Percentiles rank a stretch among this genome's conserved stretches.
phyloP scores from a whole-genome alignment of 2,797 vertebrate species.

The Sebastes trivittatus region DNA sequence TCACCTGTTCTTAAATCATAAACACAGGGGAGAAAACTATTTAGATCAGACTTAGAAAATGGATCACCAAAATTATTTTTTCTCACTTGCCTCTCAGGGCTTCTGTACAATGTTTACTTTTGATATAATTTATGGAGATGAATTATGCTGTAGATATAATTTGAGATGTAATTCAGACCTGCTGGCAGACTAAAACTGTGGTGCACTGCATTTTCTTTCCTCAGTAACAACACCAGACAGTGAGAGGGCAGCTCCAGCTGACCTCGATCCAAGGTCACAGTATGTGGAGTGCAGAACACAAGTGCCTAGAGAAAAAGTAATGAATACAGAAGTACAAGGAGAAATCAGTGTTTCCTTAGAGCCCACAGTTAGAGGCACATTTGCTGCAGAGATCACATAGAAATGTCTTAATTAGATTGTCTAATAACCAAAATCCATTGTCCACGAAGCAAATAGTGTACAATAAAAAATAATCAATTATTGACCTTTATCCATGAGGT shows the following conservation, averaged over 20 bases:
- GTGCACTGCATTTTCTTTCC: slow-evolving; percentile 76
- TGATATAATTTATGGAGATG: background rate
- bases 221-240: slow-evolving; percentile 79
- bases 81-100: background rate
- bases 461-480: background rate
- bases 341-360: background rate
- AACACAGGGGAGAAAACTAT: background rate
- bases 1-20: background rate
- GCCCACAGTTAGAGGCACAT: background rate
- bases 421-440: background rate
- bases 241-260: slow-evolving; percentile 23
- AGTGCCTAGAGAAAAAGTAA: slow-evolving; percentile 54
- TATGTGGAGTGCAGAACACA: slow-evolving; percentile 71
- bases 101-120: background rate
- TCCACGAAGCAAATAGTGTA: background rate
- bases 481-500: background rate
- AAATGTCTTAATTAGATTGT: background rate
- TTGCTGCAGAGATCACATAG: background rate
- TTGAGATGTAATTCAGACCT: slow-evolving; percentile 63
- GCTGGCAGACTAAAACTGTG: slow-evolving; percentile 69
- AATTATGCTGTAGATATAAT: background rate
- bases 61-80: no score
- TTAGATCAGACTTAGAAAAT: background rate
- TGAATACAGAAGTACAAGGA: background rate
- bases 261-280: slow-evolving; percentile 22